These are phyloP conservation scores for Lophius americanus DNA, from an alignment of 2,797 vertebrate genomes.

Conservation along the genomic window DNA sequence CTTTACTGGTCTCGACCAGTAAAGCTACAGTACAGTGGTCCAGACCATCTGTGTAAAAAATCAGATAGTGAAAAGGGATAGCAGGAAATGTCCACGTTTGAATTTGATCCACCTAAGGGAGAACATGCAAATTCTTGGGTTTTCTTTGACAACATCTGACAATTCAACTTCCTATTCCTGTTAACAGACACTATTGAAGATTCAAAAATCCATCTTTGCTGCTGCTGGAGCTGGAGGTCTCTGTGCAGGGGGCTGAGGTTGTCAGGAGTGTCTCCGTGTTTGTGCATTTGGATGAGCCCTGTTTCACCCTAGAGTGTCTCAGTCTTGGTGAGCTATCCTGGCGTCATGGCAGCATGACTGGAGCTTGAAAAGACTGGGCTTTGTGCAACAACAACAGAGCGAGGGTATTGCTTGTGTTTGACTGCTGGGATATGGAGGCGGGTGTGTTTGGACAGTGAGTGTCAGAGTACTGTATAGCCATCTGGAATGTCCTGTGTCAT, in stretches of 20 bases:
- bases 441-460: constrained; percentile 66
- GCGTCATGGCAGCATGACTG: constrained; percentile 67
- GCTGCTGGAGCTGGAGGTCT: not conserved
- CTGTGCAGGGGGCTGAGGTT: constrained; percentile 8
- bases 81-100: not conserved
- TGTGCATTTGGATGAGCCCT: constrained; percentile 25
- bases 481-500: constrained; percentile 68
- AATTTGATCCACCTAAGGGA: not conserved
- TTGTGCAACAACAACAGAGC: constrained; percentile 75
- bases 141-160: not conserved
- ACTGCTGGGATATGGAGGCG: constrained; percentile 56
- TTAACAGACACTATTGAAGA: not conserved
- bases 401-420: constrained; percentile 66
- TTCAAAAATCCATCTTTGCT: not conserved
- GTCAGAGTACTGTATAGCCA: constrained; percentile 58
- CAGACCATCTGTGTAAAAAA: not conserved
- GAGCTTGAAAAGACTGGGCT: constrained; percentile 73
- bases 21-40: not conserved
- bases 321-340: constrained; percentile 48
- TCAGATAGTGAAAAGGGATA: not conserved
- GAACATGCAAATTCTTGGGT: not conserved
- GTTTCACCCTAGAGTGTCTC: constrained; percentile 38
- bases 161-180: constrained; percentile 4
- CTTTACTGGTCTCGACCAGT: too few species aligned
- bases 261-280: constrained; percentile 14